A percentile compares a stretch with the other conserved stretches of the same genome.
phyloP scores from a whole-genome alignment of 2,113 vertebrate species.

The Redunca redunca region DNA sequence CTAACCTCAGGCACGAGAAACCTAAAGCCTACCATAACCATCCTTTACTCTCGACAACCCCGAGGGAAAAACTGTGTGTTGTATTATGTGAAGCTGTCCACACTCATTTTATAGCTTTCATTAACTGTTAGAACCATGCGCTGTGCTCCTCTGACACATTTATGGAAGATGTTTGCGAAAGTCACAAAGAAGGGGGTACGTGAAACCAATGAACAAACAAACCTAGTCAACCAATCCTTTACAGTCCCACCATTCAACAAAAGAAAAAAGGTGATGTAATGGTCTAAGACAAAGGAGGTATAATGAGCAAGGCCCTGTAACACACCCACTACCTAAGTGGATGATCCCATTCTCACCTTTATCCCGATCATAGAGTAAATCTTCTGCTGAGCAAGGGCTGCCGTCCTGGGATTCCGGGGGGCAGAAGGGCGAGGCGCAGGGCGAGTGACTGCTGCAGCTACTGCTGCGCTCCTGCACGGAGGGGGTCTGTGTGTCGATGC shows the following conservation, averaged over 20 bases:
- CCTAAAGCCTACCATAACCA: background rate
- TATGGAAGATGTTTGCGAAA: conserved; percentile 87
- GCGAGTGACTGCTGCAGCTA: conserved; percentile 89
- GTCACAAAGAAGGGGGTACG: conserved; percentile 79
- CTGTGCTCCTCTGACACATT: conserved; percentile 85
- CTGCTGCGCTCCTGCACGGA: conserved; percentile 90
- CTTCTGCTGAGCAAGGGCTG: conserved; percentile 92
- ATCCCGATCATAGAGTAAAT: conserved; percentile 92
- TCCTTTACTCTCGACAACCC: background rate
- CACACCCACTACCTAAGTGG: background rate
- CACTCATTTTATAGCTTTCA: conserved; percentile 60
- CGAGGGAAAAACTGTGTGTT: background rate
- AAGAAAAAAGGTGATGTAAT: conserved; percentile 78
- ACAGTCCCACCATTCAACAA: conserved; percentile 65
- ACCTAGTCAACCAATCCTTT: conserved; percentile 66
- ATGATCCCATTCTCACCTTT: conserved; percentile 86
- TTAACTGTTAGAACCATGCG: conserved; percentile 68
- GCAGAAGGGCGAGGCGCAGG: conserved; percentile 88
- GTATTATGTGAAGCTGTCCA: conserved; percentile 5
- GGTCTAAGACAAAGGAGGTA: conserved; percentile 76
- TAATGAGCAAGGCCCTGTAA: conserved; percentile 68
- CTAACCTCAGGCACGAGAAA: background rate
- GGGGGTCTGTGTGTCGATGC: conserved; percentile 93
- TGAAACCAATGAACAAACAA: conserved; percentile 77
- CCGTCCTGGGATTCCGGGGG: conserved; percentile 93